Base-by-base conservation (phyloP, 35 echinoderm and acorn worm species). In the Patiria miniata region DNA sequence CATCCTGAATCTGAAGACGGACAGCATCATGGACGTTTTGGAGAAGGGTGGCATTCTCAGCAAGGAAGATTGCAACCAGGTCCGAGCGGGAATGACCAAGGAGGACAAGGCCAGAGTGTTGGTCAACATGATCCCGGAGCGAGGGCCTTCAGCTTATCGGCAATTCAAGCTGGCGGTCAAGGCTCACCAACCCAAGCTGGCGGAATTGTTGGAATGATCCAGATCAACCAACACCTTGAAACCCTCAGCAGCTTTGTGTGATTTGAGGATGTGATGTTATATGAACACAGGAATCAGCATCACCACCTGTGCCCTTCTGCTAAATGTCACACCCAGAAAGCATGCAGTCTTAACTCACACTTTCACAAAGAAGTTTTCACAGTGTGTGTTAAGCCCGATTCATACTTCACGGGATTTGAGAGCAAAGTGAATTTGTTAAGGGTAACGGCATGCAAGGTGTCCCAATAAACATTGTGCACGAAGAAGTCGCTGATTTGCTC, bases 61-160 rank as follows among this genome's bases (percentile, higher is more conserved):
- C 34, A 55, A 68, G 34, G 77, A 78, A 36, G 94, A 96, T 82
- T 88, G 65, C 52, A 55, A 82, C 33, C 88, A 77, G 33, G 86
- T 96, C 15, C 77, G 78, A 37, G 90, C 91, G n/a, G 77, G 77
- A 36, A 59, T 59, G 28, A 92, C 73, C 2, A 88, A 83, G 12
- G 90, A 86, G 40, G 94, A 96, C 36, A 92, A 96, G 53, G 86
- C 94, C 0, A 80, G 94, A 44, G 87, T 91, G 3, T 60, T 96
- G 52, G 83, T 96, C 29, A 90, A 96, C 36, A 80, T 86, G 53
- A 54, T 96, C 18, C 86, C 94, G 17, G 83, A 77, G 34, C 79
- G 83, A 18, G 94, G 94, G 18, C 68, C 90, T 17, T 22, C 83
- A 16, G 94, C 94, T 36, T 96, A 85, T 59, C 89, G 86, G 52